These are phyloP conservation scores for Lophius piscatorius DNA, from an alignment of 2,113 vertebrate species.

Conservation along the genomic window DNA sequence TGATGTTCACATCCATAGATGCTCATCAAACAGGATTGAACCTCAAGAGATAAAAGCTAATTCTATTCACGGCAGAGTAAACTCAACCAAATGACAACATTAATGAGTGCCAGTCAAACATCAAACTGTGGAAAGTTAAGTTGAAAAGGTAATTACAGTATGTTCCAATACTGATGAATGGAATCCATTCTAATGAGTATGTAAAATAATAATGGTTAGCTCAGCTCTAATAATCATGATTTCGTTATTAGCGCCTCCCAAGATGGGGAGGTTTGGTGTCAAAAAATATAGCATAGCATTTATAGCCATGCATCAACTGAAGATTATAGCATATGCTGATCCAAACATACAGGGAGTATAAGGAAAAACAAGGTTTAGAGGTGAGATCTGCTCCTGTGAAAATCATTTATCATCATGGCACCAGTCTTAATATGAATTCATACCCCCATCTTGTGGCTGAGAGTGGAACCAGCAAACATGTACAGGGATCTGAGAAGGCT, in stretches of 20 bases:
- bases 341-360: neutral
- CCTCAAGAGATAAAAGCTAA: too few relatives aligned
- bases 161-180: too few relatives aligned
- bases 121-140: too few relatives aligned
- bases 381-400: neutral
- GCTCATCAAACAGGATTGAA: too few relatives aligned
- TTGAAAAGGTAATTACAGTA: too few relatives aligned
- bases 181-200: too few relatives aligned
- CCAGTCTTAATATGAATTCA: conserved; percentile 15
- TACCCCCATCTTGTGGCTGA: conserved; percentile 70
- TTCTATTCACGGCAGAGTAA: too few relatives aligned
- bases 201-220: neutral
- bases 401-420: neutral
- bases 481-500: neutral
- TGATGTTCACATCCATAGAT: too few relatives aligned
- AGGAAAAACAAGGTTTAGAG: neutral
- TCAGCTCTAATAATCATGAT: neutral
- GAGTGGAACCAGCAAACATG: conserved; percentile 3
- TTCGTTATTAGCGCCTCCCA: too few relatives aligned
- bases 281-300: neutral
- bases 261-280: neutral
- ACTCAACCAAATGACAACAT: too few relatives aligned
- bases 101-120: too few relatives aligned
- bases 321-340: neutral
- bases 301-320: neutral